phyloP scores from a whole-genome alignment of 2,113 vertebrate species.

The Hoplias malabaricus region DNA sequence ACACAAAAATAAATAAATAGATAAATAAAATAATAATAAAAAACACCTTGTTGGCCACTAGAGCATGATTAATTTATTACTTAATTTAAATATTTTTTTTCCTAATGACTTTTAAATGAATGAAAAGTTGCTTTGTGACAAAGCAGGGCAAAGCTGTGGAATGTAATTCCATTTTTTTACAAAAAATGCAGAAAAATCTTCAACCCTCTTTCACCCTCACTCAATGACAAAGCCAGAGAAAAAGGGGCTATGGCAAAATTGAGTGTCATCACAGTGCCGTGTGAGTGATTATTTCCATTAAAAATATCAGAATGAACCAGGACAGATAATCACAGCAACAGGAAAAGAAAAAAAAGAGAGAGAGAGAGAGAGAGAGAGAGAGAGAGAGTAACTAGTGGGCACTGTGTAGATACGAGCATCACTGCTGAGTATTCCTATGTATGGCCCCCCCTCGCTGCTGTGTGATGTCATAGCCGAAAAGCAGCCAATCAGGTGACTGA shows the following conservation, averaged over 20 bases:
- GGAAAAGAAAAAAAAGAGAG: not conserved
- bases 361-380: not conserved
- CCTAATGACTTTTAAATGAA: too few relatives aligned
- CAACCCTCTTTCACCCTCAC: not conserved
- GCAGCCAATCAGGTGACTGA: slow-evolving; percentile 49
- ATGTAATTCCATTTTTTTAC: not conserved
- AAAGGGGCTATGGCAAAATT: not conserved
- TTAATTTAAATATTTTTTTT: too few relatives aligned
- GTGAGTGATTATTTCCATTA: slow-evolving; percentile 3
- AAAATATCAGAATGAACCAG: not conserved
- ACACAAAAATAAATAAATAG: too few relatives aligned
- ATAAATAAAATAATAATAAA: too few relatives aligned
- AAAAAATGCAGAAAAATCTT: not conserved
- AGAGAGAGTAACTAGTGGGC: slow-evolving; percentile 30
- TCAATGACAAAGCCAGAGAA: not conserved
- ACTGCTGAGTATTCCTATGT: slow-evolving; percentile 17
- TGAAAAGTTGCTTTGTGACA: not conserved
- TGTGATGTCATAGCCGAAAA: slow-evolving; percentile 39
- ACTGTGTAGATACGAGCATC: slow-evolving; percentile 41
- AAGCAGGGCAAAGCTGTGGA: not conserved
- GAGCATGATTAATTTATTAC: too few relatives aligned
- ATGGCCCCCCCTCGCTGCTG: slow-evolving; percentile 32
- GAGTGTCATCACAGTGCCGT: not conserved
- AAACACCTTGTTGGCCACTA: too few relatives aligned
- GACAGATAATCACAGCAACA: not conserved